Evolutionary conservation across 2,797 vertebrate genomes (phyloP).

Genomic region (Parotocinclus haroldoi): DNA sequence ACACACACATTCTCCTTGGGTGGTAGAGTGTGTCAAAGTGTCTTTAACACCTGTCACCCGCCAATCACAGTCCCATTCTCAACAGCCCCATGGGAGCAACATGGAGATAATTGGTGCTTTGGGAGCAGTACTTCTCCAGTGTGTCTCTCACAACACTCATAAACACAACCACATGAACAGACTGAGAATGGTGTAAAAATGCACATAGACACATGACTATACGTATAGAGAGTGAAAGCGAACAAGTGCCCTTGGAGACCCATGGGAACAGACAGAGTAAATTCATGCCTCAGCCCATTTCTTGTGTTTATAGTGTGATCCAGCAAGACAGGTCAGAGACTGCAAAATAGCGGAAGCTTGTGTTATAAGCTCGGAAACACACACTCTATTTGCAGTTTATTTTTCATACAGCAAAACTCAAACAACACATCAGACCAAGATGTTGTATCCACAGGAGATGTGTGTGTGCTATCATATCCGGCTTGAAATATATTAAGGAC

Average conservation of each 20-base stretch:
- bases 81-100: constrained; percentile 68
- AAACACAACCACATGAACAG: constrained; percentile 33
- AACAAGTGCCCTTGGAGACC: constrained; percentile 27
- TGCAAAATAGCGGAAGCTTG: constrained; percentile 1
- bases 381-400: neutral
- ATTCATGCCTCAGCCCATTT: constrained; percentile 23
- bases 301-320: constrained; percentile 16
- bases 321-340: constrained; percentile 20
- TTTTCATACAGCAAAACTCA: neutral
- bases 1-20: constrained; percentile 57
- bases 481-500: too few species aligned
- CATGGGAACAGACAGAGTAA: constrained; percentile 16
- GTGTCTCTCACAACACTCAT: constrained; percentile 50
- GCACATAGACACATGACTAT: constrained; percentile 18
- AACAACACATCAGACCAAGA: constrained; percentile 2
- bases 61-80: constrained; percentile 65
- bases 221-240: constrained; percentile 20
- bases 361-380: constrained; percentile 2
- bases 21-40: constrained; percentile 75
- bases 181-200: constrained; percentile 34
- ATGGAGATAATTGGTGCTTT: constrained; percentile 69
- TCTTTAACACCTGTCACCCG: constrained; percentile 81
- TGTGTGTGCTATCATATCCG: too few species aligned
- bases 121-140: constrained; percentile 60
- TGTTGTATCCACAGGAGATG: neutral